Evolutionary conservation across 2,113 vertebrate genomes (phyloP).

Genomic region (Myiagra hebetior): DNA sequence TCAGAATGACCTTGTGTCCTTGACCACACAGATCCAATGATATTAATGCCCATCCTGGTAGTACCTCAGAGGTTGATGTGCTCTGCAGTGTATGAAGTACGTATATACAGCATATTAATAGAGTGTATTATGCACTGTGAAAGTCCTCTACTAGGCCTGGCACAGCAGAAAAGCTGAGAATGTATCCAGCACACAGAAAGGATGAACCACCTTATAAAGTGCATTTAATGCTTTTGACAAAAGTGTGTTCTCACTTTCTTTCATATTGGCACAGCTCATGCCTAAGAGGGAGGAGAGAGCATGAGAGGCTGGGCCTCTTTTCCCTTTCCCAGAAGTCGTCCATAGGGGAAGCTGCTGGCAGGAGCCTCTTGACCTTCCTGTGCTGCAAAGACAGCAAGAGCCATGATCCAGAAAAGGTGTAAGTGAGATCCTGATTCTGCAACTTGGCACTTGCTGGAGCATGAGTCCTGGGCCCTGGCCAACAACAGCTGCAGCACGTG

Average conservation of each 20-base stretch:
- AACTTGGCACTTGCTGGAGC: background rate
- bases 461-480: accelerated
- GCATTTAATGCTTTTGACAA: background rate
- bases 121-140: background rate
- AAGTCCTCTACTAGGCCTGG: background rate
- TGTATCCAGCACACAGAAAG: background rate
- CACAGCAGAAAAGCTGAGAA: background rate
- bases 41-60: background rate
- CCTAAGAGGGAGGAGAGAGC: background rate
- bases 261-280: background rate
- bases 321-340: background rate
- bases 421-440: background rate
- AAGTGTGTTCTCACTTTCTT: background rate
- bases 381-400: background rate
- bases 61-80: no score
- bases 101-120: background rate
- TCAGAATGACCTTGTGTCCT: background rate
- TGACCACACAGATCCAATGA: background rate
- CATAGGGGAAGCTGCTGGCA: background rate
- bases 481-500: background rate
- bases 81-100: background rate
- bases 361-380: background rate
- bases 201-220: background rate
- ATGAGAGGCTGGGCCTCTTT: background rate
- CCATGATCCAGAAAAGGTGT: background rate